Base-by-base conservation (phyloP, 2,113 vertebrate species). In the Cettia cetti region DNA sequence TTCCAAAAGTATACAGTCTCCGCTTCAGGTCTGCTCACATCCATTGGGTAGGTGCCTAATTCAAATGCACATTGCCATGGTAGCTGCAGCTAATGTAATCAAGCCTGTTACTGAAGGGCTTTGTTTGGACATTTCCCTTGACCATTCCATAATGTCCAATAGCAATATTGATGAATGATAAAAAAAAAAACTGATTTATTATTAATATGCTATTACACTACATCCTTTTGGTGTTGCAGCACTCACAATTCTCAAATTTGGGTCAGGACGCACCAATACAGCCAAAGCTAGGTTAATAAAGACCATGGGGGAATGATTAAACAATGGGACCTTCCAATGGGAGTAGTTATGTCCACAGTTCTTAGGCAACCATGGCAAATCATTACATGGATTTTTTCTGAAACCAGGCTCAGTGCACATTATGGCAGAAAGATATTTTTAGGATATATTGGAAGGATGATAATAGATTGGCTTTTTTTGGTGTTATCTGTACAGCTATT, bases 1-100 rank as follows among this genome's bases (percentile, higher is more conserved):
- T 95, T 71, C 89, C 92, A 15, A 93, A 96, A 85, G 64, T 96
- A 15, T 92, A 95, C 50, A 93, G 6, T 15, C 76, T 96, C 37
- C 94, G 1, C 56, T 97, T 97, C 94, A 95, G 2, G 14, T 44
- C 96, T 54, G 70, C 89, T 77, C 92, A 65, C 8, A 0, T 52
- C 31, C 84, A 82, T 49, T 19, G 28, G 93, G 96, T 97, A 96
- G 53, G 96, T 95, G 30, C 15, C 39, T 45, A 37, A 54, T 60
- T 63, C 56, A 64, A 57, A 24, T 23, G 28, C 15, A 35, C 22
- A 2, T 82, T 52, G 9, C 26, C 18, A 4, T 18, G 33, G n/a
- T 33, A 53, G 37, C 39, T 70, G 15, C 33, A 82, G 37, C 7
- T 50, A 57, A 53, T 78, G 49, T 2, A 45, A 74, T 70, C 70